phyloP scores from a whole-genome alignment of 2,797 vertebrate genomes.

The Acridotheres tristis region DNA sequence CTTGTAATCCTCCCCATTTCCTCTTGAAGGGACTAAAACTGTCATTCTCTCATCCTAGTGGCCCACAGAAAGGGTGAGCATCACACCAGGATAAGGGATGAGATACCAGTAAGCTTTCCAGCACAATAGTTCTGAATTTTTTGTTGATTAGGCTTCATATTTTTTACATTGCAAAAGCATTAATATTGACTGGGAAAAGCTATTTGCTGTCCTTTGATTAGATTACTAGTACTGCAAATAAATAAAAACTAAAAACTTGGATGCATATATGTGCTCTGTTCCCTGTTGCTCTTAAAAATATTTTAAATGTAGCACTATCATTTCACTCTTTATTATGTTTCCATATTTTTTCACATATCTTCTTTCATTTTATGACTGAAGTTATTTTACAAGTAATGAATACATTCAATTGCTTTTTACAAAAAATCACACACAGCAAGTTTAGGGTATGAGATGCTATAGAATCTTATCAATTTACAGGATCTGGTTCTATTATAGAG shows the following conservation, averaged over 20 bases:
- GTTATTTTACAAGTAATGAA: neutral
- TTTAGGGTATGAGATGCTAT: neutral
- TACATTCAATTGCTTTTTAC: neutral
- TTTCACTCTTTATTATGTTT: neutral
- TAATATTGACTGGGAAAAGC: neutral
- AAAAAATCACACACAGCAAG: neutral
- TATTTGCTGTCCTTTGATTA: neutral
- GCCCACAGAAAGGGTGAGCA: neutral
- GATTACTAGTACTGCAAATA: neutral
- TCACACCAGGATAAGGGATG: neutral
- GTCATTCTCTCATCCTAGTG: neutral
- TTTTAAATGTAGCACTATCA: neutral
- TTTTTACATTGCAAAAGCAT: neutral
- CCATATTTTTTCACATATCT: neutral
- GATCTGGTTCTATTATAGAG: neutral
- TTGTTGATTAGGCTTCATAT: neutral
- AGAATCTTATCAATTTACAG: neutral
- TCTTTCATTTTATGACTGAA: neutral
- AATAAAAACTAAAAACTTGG: neutral
- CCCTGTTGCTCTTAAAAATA: neutral
- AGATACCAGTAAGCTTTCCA: neutral
- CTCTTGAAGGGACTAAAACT: neutral
- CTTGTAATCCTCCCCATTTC: neutral
- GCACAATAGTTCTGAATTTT: neutral
- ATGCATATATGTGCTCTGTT: neutral